A percentile compares a stretch with the other conserved stretches of the same genome.
Evolutionary conservation across 2,797 vertebrate species (phyloP).

Genomic region (Acrossocheilus wenchowensis): DNA sequence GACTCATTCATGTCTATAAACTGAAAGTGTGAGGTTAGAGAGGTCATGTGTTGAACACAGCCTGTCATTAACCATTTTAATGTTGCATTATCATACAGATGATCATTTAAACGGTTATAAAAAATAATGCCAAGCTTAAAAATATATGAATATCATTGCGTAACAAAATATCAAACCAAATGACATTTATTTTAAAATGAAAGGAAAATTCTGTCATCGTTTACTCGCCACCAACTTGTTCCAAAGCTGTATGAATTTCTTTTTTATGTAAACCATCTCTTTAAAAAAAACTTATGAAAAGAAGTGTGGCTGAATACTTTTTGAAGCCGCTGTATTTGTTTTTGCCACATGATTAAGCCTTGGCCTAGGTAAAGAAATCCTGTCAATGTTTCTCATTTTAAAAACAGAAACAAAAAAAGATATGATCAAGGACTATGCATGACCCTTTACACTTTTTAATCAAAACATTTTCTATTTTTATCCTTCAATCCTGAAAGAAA

Average conservation of each 20-base stretch:
- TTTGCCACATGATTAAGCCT: background rate
- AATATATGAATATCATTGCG: background rate
- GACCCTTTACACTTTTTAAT: background rate
- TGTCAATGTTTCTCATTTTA: constrained; percentile 2
- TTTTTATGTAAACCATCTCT: background rate
- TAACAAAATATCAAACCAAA: background rate
- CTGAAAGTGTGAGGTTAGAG: background rate
- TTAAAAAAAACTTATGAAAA: background rate
- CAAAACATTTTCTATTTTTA: constrained; percentile 23
- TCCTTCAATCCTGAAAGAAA: constrained; percentile 16
- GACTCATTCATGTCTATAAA: background rate
- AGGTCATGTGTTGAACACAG: background rate
- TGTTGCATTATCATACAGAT: background rate
- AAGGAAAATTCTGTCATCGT: background rate
- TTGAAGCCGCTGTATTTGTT: background rate
- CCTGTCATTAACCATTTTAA: background rate
- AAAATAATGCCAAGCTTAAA: background rate
- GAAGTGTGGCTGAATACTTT: background rate
- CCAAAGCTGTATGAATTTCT: background rate
- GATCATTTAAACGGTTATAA: background rate
- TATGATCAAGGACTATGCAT: background rate
- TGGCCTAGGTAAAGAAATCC: background rate
- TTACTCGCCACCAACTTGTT: background rate
- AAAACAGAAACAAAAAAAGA: background rate
- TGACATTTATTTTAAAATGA: background rate